Evolutionary conservation across 2,888 invertebrate genomes (phyloP).

Genomic region (Pheosia gnoma): DNA sequence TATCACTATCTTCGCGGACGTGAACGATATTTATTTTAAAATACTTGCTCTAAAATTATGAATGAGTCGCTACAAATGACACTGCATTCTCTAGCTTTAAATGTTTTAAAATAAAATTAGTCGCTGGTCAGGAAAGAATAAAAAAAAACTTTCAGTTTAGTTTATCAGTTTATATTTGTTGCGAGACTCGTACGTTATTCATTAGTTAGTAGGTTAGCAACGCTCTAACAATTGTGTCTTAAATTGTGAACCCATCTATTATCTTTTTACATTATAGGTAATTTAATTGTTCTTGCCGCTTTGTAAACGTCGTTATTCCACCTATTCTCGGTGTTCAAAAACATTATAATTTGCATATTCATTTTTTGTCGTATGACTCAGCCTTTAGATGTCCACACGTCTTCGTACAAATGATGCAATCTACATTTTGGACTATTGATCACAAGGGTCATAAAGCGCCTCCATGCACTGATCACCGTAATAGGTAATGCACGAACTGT

Average conservation of each 20-base stretch:
- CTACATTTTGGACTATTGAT: constrained; percentile 60
- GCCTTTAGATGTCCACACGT: constrained; percentile 43
- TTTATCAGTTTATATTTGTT: background rate
- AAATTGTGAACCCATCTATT: constrained; percentile 13
- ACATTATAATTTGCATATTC: constrained; percentile 32
- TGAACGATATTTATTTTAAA: constrained; percentile 62
- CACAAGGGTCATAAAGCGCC: constrained; percentile 58
- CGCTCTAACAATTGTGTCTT: constrained; percentile 11
- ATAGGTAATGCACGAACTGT: constrained; percentile 72
- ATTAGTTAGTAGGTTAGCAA: constrained; percentile 10
- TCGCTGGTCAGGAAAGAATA: constrained; percentile 28
- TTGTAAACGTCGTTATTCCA: constrained; percentile 20
- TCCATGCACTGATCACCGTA: constrained; percentile 59
- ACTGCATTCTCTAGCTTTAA: constrained; percentile 50
- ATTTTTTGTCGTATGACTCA: constrained; percentile 52
- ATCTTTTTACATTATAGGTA: constrained; percentile 11
- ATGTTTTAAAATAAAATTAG: constrained; percentile 40
- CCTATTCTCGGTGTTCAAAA: constrained; percentile 17
- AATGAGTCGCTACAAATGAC: constrained; percentile 63
- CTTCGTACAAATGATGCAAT: constrained; percentile 60
- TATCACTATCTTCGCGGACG: constrained; percentile 67
- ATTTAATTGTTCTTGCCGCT: constrained; percentile 22
- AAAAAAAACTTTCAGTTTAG: constrained; percentile 1
- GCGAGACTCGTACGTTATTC: constrained; percentile 11
- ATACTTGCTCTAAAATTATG: constrained; percentile 63